phyloP scores from a whole-genome alignment of 2,797 vertebrate genomes.

The Momotus momota region DNA sequence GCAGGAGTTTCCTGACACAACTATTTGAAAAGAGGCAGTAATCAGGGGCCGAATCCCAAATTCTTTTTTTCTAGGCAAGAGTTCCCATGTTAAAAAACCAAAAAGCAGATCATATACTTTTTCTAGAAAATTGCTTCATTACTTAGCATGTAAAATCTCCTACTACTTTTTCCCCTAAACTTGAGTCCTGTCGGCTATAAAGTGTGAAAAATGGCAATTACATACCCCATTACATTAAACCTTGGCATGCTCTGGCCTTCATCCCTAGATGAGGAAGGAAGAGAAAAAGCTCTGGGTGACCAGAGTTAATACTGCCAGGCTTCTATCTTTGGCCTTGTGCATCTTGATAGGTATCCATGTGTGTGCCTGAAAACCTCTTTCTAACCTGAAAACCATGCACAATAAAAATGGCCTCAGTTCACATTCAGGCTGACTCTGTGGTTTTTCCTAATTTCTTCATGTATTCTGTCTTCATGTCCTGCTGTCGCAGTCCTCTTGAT shows the following conservation, averaged over 20 bases:
- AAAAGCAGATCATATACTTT: not conserved
- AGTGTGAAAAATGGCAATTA: not conserved
- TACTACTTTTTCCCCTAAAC: not conserved
- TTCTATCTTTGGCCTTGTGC: not conserved
- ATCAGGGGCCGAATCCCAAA: not conserved
- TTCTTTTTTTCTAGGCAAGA: not conserved
- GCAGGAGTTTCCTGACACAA: not conserved
- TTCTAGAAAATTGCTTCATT: not conserved
- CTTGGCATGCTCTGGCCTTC: not conserved
- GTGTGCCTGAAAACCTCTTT: slow-evolving; percentile 20
- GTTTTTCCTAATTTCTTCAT: not conserved
- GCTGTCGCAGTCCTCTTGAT: slow-evolving; percentile 30
- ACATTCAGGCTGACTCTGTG: not conserved
- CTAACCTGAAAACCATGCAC: not conserved
- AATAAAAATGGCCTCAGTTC: not conserved
- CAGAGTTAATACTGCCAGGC: not conserved
- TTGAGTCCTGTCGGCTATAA: not conserved
- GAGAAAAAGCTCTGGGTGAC: not conserved
- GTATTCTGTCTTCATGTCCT: slow-evolving; percentile 56
- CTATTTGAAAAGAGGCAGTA: not conserved
- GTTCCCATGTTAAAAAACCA: not conserved
- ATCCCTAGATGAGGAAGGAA: not conserved
- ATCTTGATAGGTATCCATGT: not conserved
- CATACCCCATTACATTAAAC: not conserved
- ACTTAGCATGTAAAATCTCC: not conserved